phyloP scores from a whole-genome alignment of 2,113 vertebrate species.

The Microcebus tavaratra region DNA sequence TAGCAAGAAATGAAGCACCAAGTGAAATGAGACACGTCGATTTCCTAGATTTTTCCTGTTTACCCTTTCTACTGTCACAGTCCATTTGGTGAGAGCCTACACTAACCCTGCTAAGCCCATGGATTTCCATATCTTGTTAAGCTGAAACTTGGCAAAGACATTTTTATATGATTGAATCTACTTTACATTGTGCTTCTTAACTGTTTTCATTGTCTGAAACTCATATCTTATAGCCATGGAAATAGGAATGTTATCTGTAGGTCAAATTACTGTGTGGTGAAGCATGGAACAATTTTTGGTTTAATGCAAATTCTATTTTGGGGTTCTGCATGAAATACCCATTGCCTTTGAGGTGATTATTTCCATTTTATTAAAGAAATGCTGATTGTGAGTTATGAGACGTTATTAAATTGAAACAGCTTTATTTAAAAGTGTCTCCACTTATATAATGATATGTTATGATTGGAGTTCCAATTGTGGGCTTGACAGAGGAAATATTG shows the following conservation, averaged over 20 bases:
- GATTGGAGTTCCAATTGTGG: constrained; percentile 57
- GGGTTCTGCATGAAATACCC: constrained; percentile 40
- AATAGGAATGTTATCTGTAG: constrained; percentile 79
- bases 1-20: constrained; percentile 58
- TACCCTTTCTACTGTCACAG: background rate
- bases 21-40: constrained; percentile 39
- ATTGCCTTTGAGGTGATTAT: constrained; percentile 73
- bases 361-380: constrained; percentile 81
- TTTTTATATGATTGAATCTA: constrained; percentile 74
- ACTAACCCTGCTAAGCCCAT: background rate
- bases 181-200: constrained; percentile 71
- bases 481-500: constrained; percentile 58
- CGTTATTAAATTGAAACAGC: constrained; percentile 76
- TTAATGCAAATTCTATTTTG: constrained; percentile 77
- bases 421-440: constrained; percentile 74
- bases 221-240: constrained; percentile 63
- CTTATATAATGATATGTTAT: constrained; percentile 23
- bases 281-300: constrained; percentile 75
- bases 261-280: constrained; percentile 81
- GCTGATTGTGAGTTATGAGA: constrained; percentile 74
- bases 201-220: constrained; percentile 79
- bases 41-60: constrained; percentile 53
- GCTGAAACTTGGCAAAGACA: constrained; percentile 38
- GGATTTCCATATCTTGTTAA: constrained; percentile 66
- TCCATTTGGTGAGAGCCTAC: background rate